Evolutionary conservation across 2,113 vertebrate species (phyloP), one percentile per base, ranked within the genome.

Genomic region (Mirounga angustirostris): DNA sequence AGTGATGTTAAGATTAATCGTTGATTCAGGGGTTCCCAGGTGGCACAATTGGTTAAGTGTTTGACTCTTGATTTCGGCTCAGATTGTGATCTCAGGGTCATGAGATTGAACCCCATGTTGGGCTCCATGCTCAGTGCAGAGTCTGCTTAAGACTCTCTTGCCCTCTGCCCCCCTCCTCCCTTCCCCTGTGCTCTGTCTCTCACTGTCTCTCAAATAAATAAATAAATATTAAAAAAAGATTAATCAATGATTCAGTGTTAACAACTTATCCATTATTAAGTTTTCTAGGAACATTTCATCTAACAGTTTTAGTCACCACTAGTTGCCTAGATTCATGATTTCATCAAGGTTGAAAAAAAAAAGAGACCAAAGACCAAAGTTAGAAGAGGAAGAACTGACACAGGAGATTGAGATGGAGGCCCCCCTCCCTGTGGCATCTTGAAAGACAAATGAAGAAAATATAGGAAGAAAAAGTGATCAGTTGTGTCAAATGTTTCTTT

Each of bases 361-460:
- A 21, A 74, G 22, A 46, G 5, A 61, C 28, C 15, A 28, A 90
- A 80, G 21, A 24, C 43, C 15, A 7, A 86, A 65, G 9, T 93
- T 50, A 76, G 52, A 46, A 58, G 63, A 83, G 24, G 28, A 85
- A 1, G 22, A 80, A 1, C n/a, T n/a, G 52, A 59, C 21, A 24
- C 9, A 50, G 40, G 81, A 85, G 40, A 43, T 9, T 26, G 33
- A 59, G 9, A 30, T 10, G 30, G 28, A 46, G 5, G 65, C 50
- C 22, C 15, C 56, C 67, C 40, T 67, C 13, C 19, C 7, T 65
- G 52, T 22, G 50, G 13, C 18, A 11, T 89, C 36, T 21, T 90
- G 73, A 95, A 78, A 95, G 40, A 85, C 71, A 80, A 59, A 59
- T 80, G 76, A 91, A 52, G 85, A 59, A 76, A 33, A 15, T 59